Base-by-base conservation (phyloP, 2,888 invertebrate species). In the Eremobia ochroleuca region DNA sequence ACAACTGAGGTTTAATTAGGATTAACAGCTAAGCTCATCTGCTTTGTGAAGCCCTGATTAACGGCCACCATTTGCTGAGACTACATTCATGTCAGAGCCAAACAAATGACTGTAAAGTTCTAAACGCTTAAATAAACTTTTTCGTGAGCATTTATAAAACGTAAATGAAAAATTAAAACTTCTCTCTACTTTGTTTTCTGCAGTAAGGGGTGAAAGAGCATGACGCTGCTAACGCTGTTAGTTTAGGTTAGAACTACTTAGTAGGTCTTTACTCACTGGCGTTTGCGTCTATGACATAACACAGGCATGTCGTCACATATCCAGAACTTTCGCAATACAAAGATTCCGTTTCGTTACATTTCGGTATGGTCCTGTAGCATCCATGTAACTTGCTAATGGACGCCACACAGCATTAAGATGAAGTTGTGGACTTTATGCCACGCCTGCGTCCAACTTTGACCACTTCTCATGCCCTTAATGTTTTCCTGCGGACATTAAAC, bases 371-470 rank as follows among this genome's bases (percentile, higher is more conserved):
- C 59, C 75, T 75, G 71, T 55, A 59, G 55, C 76, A 40, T 80
- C 76, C 90, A 92, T 93, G 90, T 91, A 91, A 89, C 92, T 92
- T 87, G 89, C 93, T 95, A 94, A 95, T 95, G 93, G 94, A 94
- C 87, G 92, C 87, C 92, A 91, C 93, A 91, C 90, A 90, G 91
- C 87, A 91, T 93, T 92, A 94, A 92, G 92, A 92, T 89, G 88
- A 92, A 94, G 92, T 93, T 93, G 88, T 87, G 82, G 87, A 90
- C 91, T 92, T 91, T 89, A 90, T 87, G 91, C 91, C 91, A 89
- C 87, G 88, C 88, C 85, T 86, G 89, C 84, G 88, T 83, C 89
- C 90, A 93, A 94, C 93, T 94, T 94, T 89, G 92, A 92, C 93
- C 94, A 92, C 93, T 94, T 93, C 91, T 89, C 88, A 90, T 91